Evolutionary conservation across 1,140 invertebrate species (phyloP).

Genomic region (Zaprionus ornatus): DNA sequence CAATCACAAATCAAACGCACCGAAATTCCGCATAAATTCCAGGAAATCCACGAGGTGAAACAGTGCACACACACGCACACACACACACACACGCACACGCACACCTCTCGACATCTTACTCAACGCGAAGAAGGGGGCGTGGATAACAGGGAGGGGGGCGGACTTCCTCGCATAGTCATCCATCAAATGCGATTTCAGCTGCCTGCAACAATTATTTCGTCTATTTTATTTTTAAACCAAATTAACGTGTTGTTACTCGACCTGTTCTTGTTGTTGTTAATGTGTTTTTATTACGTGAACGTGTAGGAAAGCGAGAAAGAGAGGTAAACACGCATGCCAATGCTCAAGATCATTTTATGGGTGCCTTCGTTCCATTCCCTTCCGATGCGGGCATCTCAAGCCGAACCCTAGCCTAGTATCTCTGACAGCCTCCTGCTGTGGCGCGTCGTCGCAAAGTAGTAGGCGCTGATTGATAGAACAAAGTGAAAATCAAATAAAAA

Average conservation of each 20-base stretch:
- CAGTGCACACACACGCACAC: constrained; percentile 54
- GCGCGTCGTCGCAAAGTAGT: constrained; percentile 67
- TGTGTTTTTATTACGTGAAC: constrained; percentile 74
- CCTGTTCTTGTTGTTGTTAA: constrained; percentile 52
- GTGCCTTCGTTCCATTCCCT: constrained; percentile 4
- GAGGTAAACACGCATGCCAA: constrained; percentile 52
- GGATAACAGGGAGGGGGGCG: constrained; percentile 12
- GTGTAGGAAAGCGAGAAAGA: background rate
- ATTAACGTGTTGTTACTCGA: constrained; percentile 53
- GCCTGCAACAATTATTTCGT: constrained; percentile 73
- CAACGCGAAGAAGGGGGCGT: constrained; percentile 13
- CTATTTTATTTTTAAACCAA: constrained; percentile 78
- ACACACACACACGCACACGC: constrained; percentile 51
- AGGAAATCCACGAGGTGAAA: constrained; percentile 65
- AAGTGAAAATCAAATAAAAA: constrained; percentile 83
- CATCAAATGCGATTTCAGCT: constrained; percentile 69
- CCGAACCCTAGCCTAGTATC: constrained; percentile 29
- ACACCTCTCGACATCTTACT: constrained; percentile 48
- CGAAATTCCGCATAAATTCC: constrained; percentile 75
- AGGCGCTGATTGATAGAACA: constrained; percentile 82
- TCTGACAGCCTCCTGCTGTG: constrained; percentile 43
- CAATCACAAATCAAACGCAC: constrained; percentile 60
- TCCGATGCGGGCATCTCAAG: constrained; percentile 20
- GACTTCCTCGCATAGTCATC: constrained; percentile 62
- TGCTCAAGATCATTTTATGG: constrained; percentile 70